phyloP scores from a whole-genome alignment of 1,140 invertebrate species.

The Venustaconcha ellipsiformis region DNA sequence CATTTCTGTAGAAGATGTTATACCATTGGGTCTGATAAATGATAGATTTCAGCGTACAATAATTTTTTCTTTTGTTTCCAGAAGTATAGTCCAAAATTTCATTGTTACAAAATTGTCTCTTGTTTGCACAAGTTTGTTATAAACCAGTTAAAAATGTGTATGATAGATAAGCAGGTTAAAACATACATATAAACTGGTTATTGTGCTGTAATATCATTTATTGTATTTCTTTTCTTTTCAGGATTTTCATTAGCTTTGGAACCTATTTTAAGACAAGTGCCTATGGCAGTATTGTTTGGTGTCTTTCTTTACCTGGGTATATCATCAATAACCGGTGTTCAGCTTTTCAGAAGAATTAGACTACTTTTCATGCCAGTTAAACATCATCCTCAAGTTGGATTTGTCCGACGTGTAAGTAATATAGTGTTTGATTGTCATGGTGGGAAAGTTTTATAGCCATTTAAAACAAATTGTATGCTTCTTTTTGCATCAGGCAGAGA shows the following conservation, averaged over 20 bases:
- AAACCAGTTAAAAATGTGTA: background rate
- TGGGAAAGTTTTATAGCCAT: no score
- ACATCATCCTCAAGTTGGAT: constrained; percentile 85
- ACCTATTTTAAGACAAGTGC: constrained; percentile 83
- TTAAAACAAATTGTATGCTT: no score
- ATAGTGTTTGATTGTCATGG: no score
- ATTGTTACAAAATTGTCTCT: background rate
- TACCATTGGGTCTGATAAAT: no score
- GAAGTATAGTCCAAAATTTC: no score
- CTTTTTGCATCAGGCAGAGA: background rate
- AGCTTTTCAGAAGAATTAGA: constrained; percentile 88
- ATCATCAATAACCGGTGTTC: constrained; percentile 90
- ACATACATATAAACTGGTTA: background rate
- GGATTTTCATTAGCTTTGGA: constrained; percentile 88
- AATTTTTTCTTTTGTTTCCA: background rate
- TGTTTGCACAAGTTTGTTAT: background rate
- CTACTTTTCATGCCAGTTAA: constrained; percentile 94
- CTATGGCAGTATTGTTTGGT: constrained; percentile 94
- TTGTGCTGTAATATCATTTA: background rate
- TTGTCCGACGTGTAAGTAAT: constrained; percentile 69
- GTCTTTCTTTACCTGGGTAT: constrained; percentile 98
- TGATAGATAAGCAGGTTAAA: background rate
- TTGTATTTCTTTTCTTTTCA: constrained; percentile 18
- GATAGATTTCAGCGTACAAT: no score
- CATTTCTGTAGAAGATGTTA: no score